Evolutionary conservation across 2,797 vertebrate species (phyloP).

Genomic region (Halcyon leucocephala): DNA sequence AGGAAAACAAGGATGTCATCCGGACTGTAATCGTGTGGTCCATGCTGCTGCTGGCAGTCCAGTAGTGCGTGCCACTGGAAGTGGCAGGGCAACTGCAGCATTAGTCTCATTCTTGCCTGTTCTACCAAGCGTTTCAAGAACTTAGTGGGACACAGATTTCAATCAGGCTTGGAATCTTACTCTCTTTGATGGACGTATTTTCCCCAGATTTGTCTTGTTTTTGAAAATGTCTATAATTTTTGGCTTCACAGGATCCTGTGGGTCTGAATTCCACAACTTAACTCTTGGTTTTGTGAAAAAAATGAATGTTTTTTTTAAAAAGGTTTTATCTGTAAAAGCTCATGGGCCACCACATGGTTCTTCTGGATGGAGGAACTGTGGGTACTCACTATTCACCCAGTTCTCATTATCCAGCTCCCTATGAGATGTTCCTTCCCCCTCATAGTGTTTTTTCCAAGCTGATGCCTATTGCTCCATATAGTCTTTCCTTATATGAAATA

Average conservation of each 20-base stretch:
- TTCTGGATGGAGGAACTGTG: background rate
- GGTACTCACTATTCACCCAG: background rate
- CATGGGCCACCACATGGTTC: background rate
- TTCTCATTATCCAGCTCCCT: background rate
- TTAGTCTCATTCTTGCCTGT: background rate
- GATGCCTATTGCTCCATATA: background rate
- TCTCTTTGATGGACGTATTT: background rate
- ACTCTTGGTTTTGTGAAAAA: background rate
- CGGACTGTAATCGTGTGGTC: background rate
- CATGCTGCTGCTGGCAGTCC: background rate
- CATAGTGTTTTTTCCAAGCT: background rate
- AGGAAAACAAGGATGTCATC: background rate
- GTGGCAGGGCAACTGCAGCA: background rate
- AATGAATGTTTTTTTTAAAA: background rate
- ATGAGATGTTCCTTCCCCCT: background rate
- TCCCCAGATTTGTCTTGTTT: background rate
- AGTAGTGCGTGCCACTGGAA: rapidly evolving
- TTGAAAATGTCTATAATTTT: background rate
- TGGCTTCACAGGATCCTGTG: background rate
- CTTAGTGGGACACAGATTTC: background rate
- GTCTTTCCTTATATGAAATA: background rate
- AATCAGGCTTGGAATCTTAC: background rate
- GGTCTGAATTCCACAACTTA: background rate
- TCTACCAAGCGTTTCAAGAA: background rate
- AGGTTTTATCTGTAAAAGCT: background rate